These are phyloP conservation scores for Mellilla xanthometata DNA, from an alignment of 2,888 invertebrate species.

Conservation along the genomic window DNA sequence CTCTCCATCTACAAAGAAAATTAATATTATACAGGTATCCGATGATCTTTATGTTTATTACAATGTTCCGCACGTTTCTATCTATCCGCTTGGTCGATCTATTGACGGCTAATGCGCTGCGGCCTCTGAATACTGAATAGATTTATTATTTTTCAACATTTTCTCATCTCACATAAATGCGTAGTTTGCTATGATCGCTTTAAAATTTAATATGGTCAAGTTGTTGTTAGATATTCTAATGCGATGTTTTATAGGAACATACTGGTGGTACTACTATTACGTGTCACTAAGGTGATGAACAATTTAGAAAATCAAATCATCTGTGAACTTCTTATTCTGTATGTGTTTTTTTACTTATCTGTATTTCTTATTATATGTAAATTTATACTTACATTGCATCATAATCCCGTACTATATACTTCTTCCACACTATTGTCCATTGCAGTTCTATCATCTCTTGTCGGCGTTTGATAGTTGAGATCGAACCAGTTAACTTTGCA, in stretches of 20 bases:
- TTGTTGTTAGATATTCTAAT: too few relatives aligned
- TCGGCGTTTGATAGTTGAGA: too few relatives aligned
- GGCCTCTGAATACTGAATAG: slow-evolving; percentile 35
- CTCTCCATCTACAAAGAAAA: slow-evolving; percentile 34
- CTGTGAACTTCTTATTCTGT: too few relatives aligned
- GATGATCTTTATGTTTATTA: slow-evolving; percentile 27
- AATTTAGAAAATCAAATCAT: too few relatives aligned
- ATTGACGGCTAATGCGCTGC: slow-evolving; percentile 30
- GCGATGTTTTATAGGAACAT: too few relatives aligned
- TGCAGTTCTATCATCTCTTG: slow-evolving; percentile 70
- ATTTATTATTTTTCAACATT: slow-evolving; percentile 34
- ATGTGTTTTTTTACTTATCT: too few relatives aligned
- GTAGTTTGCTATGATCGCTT: too few relatives aligned
- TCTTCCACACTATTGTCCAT: slow-evolving; percentile 63
- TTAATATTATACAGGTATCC: slow-evolving; percentile 17
- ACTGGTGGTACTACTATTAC: too few relatives aligned
- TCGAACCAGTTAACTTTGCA: slow-evolving; percentile 56
- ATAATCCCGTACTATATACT: slow-evolving; percentile 26
- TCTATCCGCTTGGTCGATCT: slow-evolving; percentile 28
- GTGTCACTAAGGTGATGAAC: too few relatives aligned
- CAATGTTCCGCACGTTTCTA: slow-evolving; percentile 33
- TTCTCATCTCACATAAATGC: not conserved
- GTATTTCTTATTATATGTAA: too few relatives aligned
- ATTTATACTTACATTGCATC: too few relatives aligned
- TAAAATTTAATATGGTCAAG: too few relatives aligned